Evolutionary conservation across 1,140 invertebrate genomes (phyloP).

Genomic region (Chymomyza costata): DNA sequence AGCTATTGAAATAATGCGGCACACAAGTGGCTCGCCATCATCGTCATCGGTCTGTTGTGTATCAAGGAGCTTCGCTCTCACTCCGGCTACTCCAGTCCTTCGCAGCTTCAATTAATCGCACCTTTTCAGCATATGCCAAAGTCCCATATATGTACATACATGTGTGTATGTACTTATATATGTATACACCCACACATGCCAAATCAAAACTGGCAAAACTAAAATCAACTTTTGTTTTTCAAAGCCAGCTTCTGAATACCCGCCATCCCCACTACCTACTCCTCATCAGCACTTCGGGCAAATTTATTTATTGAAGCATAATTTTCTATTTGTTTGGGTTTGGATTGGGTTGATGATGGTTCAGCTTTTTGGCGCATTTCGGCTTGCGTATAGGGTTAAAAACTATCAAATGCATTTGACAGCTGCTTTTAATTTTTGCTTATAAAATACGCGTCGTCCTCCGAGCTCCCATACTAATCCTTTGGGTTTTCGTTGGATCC

Average conservation of each 20-base stretch:
- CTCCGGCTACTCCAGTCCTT: too few relatives aligned
- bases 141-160: not conserved
- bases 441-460: constrained; percentile 19
- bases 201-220: constrained; percentile 54
- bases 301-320: constrained; percentile 70
- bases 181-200: not conserved
- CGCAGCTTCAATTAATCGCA: constrained; percentile 67
- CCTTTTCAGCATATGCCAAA: constrained; percentile 48
- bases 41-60: constrained; percentile 1
- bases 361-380: not conserved
- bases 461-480: too few relatives aligned
- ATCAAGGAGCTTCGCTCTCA: too few relatives aligned
- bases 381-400: constrained; percentile 14
- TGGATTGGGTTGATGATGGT: not conserved
- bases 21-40: constrained; percentile 3
- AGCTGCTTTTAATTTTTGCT: constrained; percentile 58
- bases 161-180: not conserved
- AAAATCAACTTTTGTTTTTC: constrained; percentile 43
- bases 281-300: too few relatives aligned
- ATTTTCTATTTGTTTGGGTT: constrained; percentile 64
- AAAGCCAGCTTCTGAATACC: constrained; percentile 9
- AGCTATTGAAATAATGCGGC: constrained; percentile 33
- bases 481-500: too few relatives aligned
- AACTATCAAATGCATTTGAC: constrained; percentile 69
- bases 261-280: not conserved